phyloP scores from a whole-genome alignment of 2,888 invertebrate genomes.

The Mactromeris polynyma region DNA sequence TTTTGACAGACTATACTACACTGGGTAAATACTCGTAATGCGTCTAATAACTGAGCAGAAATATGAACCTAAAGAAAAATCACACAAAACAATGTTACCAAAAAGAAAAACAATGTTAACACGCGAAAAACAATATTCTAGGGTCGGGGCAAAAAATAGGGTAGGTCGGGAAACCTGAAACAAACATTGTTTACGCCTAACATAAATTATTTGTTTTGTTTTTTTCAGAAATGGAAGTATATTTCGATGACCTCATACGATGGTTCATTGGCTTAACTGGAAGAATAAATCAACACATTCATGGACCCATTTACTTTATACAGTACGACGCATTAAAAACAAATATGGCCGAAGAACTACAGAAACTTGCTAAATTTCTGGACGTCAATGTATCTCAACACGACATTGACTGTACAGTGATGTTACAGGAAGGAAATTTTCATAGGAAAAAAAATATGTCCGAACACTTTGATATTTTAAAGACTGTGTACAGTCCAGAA shows the following conservation, averaged over 20 bases:
- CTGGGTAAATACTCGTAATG: too few species aligned
- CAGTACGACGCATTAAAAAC: constrained; percentile 23
- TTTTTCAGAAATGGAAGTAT: background rate
- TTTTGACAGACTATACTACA: too few species aligned
- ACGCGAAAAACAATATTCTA: too few species aligned
- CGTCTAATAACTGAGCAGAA: too few species aligned
- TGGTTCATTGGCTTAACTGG: background rate
- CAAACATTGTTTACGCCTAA: too few species aligned
- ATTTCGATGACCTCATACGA: background rate
- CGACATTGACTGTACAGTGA: constrained; percentile 29
- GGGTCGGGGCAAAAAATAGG: too few species aligned
- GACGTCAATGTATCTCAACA: background rate
- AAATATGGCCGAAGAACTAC: background rate
- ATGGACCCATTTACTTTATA: constrained; percentile 10
- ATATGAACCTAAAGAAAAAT: too few species aligned
- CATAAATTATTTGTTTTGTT: background rate
- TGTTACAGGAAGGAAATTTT: constrained; percentile 38
- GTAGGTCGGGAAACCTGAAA: too few species aligned
- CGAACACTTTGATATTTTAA: background rate
- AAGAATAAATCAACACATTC: background rate
- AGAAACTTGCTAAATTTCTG: constrained; percentile 26
- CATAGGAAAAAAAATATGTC: background rate
- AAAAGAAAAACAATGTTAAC: too few species aligned
- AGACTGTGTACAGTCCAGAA: background rate
- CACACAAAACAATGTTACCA: too few species aligned